These are phyloP conservation scores for Microcebus jonahi DNA, from an alignment of 2,113 vertebrate genomes.

Conservation along the genomic window DNA sequence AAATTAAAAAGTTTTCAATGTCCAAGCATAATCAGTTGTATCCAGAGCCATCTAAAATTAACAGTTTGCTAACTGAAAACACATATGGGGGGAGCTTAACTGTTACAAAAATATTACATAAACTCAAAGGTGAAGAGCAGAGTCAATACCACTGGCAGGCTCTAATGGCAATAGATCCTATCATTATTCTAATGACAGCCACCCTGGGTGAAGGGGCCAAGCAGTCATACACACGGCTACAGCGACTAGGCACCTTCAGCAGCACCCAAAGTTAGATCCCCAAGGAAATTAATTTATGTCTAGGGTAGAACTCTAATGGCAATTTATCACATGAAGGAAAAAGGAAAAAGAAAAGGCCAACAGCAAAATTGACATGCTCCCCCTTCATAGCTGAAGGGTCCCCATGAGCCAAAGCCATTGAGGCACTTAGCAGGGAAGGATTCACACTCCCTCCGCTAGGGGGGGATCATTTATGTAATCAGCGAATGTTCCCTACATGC, in stretches of 20 bases:
- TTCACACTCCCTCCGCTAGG: neutral
- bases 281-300: neutral
- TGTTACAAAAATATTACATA: neutral
- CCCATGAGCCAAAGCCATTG: neutral
- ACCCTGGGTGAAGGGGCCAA: neutral
- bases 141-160: neutral
- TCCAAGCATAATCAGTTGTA: neutral
- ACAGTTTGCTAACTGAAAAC: neutral
- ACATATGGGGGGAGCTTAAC: neutral
- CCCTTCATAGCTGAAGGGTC: neutral
- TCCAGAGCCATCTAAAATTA: neutral
- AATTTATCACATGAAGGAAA: neutral
- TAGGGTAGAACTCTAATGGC: neutral
- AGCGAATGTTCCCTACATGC: neutral
- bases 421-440: rapidly evolving
- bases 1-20: neutral
- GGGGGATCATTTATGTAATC: neutral
- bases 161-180: neutral
- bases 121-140: neutral
- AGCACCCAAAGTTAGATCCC: neutral
- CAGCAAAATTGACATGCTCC: neutral
- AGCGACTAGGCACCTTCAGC: too few species aligned
- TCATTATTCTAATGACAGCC: neutral
- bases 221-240: neutral
- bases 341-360: neutral